Evolutionary conservation across 2,888 invertebrate genomes (phyloP).

Genomic region (Rhingia rostrata): DNA sequence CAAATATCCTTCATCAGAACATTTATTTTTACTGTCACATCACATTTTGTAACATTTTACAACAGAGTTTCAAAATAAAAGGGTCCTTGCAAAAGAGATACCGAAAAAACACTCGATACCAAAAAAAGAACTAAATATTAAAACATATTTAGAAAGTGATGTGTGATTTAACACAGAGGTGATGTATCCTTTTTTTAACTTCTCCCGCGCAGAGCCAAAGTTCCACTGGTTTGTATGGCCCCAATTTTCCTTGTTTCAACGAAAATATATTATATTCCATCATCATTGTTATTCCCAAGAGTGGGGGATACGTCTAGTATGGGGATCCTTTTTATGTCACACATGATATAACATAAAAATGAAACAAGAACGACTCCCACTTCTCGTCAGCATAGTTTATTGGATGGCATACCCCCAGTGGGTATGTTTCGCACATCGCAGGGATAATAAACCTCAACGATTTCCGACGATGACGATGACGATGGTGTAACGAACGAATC

Average conservation of each 20-base stretch:
- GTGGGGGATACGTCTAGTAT: neutral
- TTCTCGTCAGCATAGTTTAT: neutral
- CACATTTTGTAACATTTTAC: conserved; percentile 39
- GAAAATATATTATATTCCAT: conserved; percentile 14
- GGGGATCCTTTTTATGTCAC: conserved; percentile 30
- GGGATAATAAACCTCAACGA: conserved; percentile 8
- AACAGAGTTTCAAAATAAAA: neutral
- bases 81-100: neutral
- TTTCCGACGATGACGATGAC: conserved; percentile 2
- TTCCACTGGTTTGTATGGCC: conserved; percentile 5
- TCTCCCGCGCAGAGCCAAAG: neutral
- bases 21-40: conserved; percentile 56
- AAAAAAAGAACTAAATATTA: conserved; percentile 63
- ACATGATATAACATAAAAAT: conserved; percentile 7
- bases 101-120: conserved; percentile 18
- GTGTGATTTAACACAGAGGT: conserved; percentile 55
- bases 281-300: conserved; percentile 27
- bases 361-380: neutral
- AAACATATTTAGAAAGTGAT: conserved; percentile 59
- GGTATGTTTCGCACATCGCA: conserved; percentile 3
- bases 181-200: conserved; percentile 60
- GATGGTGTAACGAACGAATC: conserved; percentile 2
- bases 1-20: conserved; percentile 24
- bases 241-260: conserved; percentile 6
- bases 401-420: neutral